Base-by-base conservation (phyloP, 2,797 vertebrate species). In the Hydrophis major region DNA sequence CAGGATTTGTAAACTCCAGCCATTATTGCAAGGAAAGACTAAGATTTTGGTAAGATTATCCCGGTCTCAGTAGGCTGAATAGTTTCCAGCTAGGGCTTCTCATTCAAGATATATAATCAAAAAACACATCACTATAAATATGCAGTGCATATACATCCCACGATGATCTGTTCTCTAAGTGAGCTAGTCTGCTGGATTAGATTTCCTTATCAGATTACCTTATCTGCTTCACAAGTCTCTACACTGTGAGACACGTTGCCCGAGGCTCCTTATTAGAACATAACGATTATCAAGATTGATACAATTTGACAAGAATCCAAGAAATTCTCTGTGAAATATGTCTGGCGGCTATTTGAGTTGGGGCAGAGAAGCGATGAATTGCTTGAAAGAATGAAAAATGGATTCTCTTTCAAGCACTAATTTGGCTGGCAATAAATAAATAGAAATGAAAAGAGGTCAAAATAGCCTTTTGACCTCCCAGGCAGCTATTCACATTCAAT, bases 151-250 rank as follows among this genome's bases (percentile, higher is more conserved):
- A 47, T 60, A 78, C n/a, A 78, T 53, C 55, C 10, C 25, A 42
- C 60, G 55, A 16, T 53, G 42, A 28, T 91, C 28, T 37, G 14
- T 10, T 91, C 88, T 53, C n/a, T 25, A 78, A 93, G 57, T 50
- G 37, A 93, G 25, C 55, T 88, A 56, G 42, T 55, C 25, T 88
- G 55, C 86, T 90, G 37, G 89, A 88, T 88, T 50, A 60, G 4
- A 8, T 87, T 87, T 88, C 56, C n/a, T 88, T 66, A 97, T 96
- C 94, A 93, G 94, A 91, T 86, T 93, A 22, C 42, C 69, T 93
- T 94, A 95, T 94, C 94, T 95, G 95, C 93, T 92, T 93, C 92
- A 92, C 90, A 90, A 95, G 94, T 94, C 95, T 96, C 95, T 25
- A 96, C 94, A 94, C 94, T 94, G 94, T 57, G 61, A 87, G 63